phyloP scores from a whole-genome alignment of 2,888 invertebrate species.

The Stenodera caucasica region DNA sequence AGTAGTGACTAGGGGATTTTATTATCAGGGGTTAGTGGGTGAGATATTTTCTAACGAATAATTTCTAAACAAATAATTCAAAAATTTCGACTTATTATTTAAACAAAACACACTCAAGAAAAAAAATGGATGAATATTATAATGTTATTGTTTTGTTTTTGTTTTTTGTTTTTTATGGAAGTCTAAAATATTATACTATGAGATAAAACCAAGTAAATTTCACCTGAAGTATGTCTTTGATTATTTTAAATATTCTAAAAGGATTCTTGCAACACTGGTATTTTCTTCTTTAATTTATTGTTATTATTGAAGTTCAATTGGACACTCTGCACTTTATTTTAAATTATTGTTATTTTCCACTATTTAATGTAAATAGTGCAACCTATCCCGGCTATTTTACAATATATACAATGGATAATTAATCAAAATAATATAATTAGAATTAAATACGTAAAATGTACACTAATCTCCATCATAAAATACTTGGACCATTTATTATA shows the following conservation, averaged over 20 bases:
- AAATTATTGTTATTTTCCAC: conserved; percentile 40
- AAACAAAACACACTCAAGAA: not conserved
- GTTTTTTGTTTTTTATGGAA: conserved; percentile 18
- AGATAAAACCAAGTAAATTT: conserved; percentile 16
- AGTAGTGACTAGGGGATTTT: conserved; percentile 26
- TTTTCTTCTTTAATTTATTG: conserved; percentile 1
- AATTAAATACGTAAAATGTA: conserved; percentile 37
- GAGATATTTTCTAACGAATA: not conserved
- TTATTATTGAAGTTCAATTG: conserved; percentile 31
- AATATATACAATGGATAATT: conserved; percentile 50
- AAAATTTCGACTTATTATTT: not conserved
- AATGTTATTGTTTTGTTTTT: too few relatives aligned
- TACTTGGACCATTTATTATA: conserved; percentile 26
- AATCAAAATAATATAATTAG: conserved; percentile 40
- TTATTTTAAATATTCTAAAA: conserved; percentile 16
- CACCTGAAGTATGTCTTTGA: conserved; percentile 19
- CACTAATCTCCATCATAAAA: conserved; percentile 39
- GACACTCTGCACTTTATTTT: conserved; percentile 43
- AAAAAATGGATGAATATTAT: not conserved
- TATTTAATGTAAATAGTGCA: conserved; percentile 53
- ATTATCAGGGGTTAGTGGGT: conserved; percentile 6
- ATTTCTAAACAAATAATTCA: not conserved
- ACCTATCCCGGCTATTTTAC: conserved; percentile 46
- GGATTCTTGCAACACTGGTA: conserved; percentile 22
- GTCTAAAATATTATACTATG: conserved; percentile 1